Conservation (phyloP, 1,140 invertebrate genomes). For the Drosophila tropicalis region DNA sequence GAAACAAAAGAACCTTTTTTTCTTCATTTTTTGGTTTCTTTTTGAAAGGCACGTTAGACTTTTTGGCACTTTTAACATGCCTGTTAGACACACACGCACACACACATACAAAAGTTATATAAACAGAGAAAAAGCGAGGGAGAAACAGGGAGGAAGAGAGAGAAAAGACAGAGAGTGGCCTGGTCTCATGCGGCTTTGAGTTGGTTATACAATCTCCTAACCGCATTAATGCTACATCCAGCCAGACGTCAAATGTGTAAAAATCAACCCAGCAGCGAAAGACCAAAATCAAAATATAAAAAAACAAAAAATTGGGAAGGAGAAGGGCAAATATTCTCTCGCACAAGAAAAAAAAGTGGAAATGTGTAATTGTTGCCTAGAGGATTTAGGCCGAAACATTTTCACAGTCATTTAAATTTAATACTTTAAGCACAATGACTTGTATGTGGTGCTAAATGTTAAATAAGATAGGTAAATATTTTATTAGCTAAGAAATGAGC, state of each 20-base stretch:
- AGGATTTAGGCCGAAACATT: slow-evolving; percentile 60
- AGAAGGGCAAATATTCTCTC: not conserved
- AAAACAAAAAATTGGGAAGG: not conserved
- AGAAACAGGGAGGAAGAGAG: not conserved
- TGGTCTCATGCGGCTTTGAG: slow-evolving; percentile 46
- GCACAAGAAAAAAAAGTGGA: slow-evolving; percentile 19
- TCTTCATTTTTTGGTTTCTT: slow-evolving; percentile 29
- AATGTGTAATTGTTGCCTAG: slow-evolving; percentile 65
- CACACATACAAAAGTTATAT: slow-evolving; percentile 5
- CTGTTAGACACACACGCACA: slow-evolving; percentile 23
- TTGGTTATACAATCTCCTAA: slow-evolving; percentile 57
- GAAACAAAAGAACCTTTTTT: slow-evolving; percentile 10
- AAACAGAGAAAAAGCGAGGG: not conserved
- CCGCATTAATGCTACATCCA: slow-evolving; percentile 60
- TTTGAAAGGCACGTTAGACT: slow-evolving; percentile 37
- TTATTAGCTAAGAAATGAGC: not conserved
- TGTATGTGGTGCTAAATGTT: not conserved
- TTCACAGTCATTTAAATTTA: slow-evolving; percentile 59
- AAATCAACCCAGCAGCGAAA: slow-evolving; percentile 3
- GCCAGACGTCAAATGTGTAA: slow-evolving; percentile 8
- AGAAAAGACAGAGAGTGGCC: slow-evolving; percentile 1
- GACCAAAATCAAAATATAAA: slow-evolving; percentile 8
- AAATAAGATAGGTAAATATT: slow-evolving; percentile 1
- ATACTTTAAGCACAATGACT: slow-evolving; percentile 45
- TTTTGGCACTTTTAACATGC: slow-evolving; percentile 59